Evolutionary conservation across 2,888 invertebrate genomes (phyloP).

Genomic region (Agrotis segetum): DNA sequence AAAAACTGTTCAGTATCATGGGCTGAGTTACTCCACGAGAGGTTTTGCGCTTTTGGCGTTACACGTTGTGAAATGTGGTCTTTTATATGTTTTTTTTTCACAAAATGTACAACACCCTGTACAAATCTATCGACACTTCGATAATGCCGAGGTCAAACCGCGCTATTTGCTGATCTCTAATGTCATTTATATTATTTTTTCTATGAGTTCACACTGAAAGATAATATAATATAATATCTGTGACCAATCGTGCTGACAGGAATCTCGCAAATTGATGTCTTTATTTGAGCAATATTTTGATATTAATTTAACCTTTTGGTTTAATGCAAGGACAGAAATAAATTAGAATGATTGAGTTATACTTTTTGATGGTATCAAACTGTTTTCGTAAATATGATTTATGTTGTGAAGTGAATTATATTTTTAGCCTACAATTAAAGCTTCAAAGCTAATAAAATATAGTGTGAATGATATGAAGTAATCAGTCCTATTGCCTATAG

Average conservation of each 20-base stretch:
- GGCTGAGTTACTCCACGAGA: too few relatives aligned
- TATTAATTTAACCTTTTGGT: conserved; percentile 25
- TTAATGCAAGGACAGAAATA: conserved; percentile 11
- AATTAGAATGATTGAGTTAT: background rate
- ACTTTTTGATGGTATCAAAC: background rate
- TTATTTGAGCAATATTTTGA: conserved; percentile 29
- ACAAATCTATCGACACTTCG: conserved; percentile 42
- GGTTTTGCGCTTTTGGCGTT: too few relatives aligned
- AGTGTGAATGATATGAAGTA: too few relatives aligned
- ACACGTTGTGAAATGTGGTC: too few relatives aligned
- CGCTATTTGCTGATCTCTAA: conserved; percentile 58
- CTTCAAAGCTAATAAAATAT: background rate
- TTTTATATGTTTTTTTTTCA: too few relatives aligned
- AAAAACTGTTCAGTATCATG: too few relatives aligned
- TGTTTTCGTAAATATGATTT: background rate
- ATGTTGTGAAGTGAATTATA: background rate
- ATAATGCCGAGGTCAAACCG: conserved; percentile 63
- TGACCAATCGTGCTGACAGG: conserved; percentile 51
- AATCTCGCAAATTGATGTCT: conserved; percentile 35
- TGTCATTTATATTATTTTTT: conserved; percentile 56
- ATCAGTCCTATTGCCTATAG: too few relatives aligned
- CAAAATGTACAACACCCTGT: conserved; percentile 36
- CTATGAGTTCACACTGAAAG: conserved; percentile 40
- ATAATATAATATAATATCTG: conserved; percentile 13
- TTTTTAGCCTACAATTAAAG: background rate